Evolutionary conservation across 1,140 invertebrate species (phyloP), one percentile per base, ranked within the genome.

Genomic region (Gonioctena quinquepunctata): DNA sequence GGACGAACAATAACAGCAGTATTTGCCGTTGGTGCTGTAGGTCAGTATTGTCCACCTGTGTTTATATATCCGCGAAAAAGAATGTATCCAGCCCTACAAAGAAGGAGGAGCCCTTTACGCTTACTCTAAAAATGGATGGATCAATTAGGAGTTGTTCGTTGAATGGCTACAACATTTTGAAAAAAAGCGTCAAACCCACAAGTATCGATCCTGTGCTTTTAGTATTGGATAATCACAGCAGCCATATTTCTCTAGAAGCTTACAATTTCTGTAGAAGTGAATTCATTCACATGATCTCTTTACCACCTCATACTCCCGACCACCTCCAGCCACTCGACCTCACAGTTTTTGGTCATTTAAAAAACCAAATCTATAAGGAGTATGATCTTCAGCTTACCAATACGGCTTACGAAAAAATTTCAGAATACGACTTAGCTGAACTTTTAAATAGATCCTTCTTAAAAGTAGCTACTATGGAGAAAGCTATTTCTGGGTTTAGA

Each of bases 1-100:
- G 84, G 81, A 4, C 8, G 21, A 16, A 19, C 78, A 5, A 74
- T 85, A 5, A 83, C 83, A 49, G 59, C 76, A 50, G 76, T 73
- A 1, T 76, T 62, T 72, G 77, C 72, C n/a, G 60, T 80, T 11
- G 81, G 72, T 67, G 79, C 80, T 59, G 65, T 61, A 18, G 82
- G 0, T 25, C 6, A 26, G 2, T 28, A n/a, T 2, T 7, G 8
- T 19, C 23, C 57, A 61, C 57, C 57, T 8, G 21, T 6, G 8
- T 22, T 61, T 0, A 27, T 61, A 19, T 61, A 19, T 61, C 4
- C 57, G n/a, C 26, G 57, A 18, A 60, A 60, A 60, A 21, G 57
- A 5, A 60, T 60, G 57, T n/a, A n/a, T n/a, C 8, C 3, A 26
- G 22, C 23, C 23, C 21, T 28, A 19, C 27, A 18, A 26, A 0